Base-by-base conservation (phyloP, 2,888 invertebrate species). In the Tetrapedia diversipes region DNA sequence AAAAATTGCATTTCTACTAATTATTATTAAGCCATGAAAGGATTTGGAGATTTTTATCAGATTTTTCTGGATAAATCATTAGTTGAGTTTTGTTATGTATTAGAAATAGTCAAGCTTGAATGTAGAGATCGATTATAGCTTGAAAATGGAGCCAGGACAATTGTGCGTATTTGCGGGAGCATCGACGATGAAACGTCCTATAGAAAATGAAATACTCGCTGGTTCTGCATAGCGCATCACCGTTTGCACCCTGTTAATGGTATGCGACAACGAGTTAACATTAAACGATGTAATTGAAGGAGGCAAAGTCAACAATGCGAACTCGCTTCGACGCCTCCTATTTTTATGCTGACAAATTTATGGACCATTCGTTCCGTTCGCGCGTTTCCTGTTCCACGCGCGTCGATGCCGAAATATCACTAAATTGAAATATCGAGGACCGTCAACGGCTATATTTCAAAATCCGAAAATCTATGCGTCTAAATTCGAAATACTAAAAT, bases 191-290 rank as follows among this genome's bases (percentile, higher is more conserved):
- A 10, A 54, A 37, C 34, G 8, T 8, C 16, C 22, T 8, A 8
- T 54, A 34, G 2, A 53, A 19, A 7, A 19, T 4, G 16, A 54
- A 10, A 22, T 8, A 6, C 4, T 37, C 8, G 4, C 4, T 16
- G 22, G 16, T 54, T 22, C 24, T 2, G 14, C 24, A 1, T 8
- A 7, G 24, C 11, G 24, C 16, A 7, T 57, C 56, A 39, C 39
- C n/a, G 39, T 27, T 57, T 57, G 27, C 39, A 39, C n/a, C 1
- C 39, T 57, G 56, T 27, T 39, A 57, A 57, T 39, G 24, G 10
- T 39, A 56, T 27, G 24, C 56, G n/a, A 27, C 56, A 24, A 4
- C 34, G 24, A 39, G 8, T 22, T 24, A 37, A 56, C 37, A 4
- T 54, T 54, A 22, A 8, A 2, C 16, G 24, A 19, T 54, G 22